These are phyloP conservation scores for Microcaecilia unicolor DNA, from an alignment of 2,797 vertebrate species.

Conservation along the genomic window DNA sequence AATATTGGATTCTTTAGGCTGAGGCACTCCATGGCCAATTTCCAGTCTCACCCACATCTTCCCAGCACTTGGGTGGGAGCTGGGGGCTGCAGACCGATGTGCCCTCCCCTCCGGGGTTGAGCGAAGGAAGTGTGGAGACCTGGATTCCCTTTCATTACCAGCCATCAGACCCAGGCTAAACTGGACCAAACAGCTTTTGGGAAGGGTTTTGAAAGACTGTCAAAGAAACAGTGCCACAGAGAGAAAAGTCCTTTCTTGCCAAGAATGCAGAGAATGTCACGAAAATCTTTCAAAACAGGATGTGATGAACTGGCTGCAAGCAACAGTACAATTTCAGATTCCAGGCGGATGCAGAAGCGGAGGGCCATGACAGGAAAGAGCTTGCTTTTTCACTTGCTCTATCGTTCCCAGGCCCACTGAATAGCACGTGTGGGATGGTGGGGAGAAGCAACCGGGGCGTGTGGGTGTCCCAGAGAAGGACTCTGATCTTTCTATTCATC, in stretches of 20 bases:
- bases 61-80: no score
- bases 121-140: no score
- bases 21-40: no score
- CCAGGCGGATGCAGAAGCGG: background rate
- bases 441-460: no score
- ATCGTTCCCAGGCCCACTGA: background rate
- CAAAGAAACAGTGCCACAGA: slow-evolving; percentile 9
- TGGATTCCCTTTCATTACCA: no score
- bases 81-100: no score
- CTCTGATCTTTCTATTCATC: background rate
- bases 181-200: fast-evolving
- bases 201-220: background rate
- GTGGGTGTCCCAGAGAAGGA: no score
- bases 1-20: no score
- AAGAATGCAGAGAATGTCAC: slow-evolving; percentile 37
- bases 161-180: no score
- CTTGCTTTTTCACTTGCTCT: no score
- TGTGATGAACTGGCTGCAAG: slow-evolving; percentile 16
- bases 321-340: fast-evolving
- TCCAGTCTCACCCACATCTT: no score
- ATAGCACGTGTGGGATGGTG: background rate
- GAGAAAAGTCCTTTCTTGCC: slow-evolving; percentile 5
- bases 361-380: background rate
- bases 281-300: slow-evolving; percentile 35
- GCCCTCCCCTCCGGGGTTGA: no score